Evolutionary conservation across 1,140 invertebrate species (phyloP).

Genomic region (Drosophila chauvacae): DNA sequence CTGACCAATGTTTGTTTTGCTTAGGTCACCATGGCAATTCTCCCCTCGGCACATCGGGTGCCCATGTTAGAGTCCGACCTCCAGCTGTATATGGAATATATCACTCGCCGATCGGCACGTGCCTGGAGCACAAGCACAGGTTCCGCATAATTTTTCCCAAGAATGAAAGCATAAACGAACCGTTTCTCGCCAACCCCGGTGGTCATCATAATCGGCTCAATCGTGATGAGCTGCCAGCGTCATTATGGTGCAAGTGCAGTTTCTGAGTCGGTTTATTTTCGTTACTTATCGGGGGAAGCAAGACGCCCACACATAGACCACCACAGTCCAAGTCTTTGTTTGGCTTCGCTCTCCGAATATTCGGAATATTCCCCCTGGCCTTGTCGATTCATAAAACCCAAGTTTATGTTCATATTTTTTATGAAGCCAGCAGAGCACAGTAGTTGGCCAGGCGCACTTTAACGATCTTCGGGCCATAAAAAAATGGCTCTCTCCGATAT

Average conservation of each 20-base stretch:
- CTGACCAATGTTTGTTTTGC: slow-evolving; percentile 76
- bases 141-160: slow-evolving; percentile 78
- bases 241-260: slow-evolving; percentile 52
- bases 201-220: slow-evolving; percentile 50
- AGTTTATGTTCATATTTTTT: slow-evolving; percentile 38
- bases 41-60: not conserved
- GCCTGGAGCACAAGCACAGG: slow-evolving; percentile 73
- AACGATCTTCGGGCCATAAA: slow-evolving; percentile 37
- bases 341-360: slow-evolving; percentile 16
- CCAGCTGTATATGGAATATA: slow-evolving; percentile 3
- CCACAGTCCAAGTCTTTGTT: slow-evolving; percentile 59
- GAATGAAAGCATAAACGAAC: slow-evolving; percentile 81
- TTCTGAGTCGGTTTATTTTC: slow-evolving; percentile 65
- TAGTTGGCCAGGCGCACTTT: slow-evolving; percentile 33
- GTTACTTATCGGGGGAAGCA: slow-evolving; percentile 29
- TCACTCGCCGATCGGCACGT: slow-evolving; percentile 64
- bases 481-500: slow-evolving; percentile 11
- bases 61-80: slow-evolving; percentile 12
- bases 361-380: slow-evolving; percentile 8
- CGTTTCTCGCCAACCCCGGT: slow-evolving; percentile 63
- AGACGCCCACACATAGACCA: slow-evolving; percentile 35
- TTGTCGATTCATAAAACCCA: slow-evolving; percentile 29
- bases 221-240: slow-evolving; percentile 25
- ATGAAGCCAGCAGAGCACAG: slow-evolving; percentile 40
- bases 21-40: slow-evolving; percentile 73